These are phyloP conservation scores for Mesoclemmys tuberculata DNA, from an alignment of 2,113 vertebrate species.

Conservation along the genomic window DNA sequence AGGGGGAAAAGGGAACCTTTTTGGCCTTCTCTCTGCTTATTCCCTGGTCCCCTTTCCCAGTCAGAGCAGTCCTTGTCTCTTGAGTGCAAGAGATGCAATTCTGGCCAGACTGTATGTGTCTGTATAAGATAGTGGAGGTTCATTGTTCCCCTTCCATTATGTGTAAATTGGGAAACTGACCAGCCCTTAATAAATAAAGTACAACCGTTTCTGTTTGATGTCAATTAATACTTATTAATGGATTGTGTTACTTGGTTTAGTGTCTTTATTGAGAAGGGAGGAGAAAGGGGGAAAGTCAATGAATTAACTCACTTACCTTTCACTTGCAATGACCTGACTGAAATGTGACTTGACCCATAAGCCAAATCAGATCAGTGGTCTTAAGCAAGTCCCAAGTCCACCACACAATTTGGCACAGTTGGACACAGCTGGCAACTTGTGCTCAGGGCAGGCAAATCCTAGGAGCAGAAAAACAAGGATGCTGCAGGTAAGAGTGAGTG, in stretches of 20 bases:
- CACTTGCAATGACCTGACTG: neutral
- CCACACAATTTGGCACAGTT: neutral
- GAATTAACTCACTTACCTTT: slow-evolving; percentile 15
- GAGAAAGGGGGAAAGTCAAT: neutral
- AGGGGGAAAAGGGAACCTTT: neutral
- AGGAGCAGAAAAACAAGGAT: neutral
- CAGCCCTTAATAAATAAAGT: fast-evolving
- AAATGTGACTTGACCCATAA: slow-evolving; percentile 25
- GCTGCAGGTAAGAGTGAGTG: slow-evolving; percentile 38
- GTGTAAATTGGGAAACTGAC: neutral
- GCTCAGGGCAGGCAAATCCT: slow-evolving; percentile 22
- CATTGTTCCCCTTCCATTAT: neutral
- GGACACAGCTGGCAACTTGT: neutral
- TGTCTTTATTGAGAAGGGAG: neutral
- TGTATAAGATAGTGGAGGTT: neutral
- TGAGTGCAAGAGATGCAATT: neutral
- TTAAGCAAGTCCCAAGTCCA: slow-evolving; percentile 19
- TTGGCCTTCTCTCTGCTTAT: neutral
- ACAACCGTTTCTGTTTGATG: neutral
- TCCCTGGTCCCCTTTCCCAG: neutral
- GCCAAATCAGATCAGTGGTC: slow-evolving; percentile 35
- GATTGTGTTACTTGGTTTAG: neutral
- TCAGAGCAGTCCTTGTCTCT: fast-evolving
- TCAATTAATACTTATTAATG: neutral
- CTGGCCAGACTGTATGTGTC: neutral